Conservation (phyloP, 2,888 invertebrate genomes). For the Hemithea aestivaria region DNA sequence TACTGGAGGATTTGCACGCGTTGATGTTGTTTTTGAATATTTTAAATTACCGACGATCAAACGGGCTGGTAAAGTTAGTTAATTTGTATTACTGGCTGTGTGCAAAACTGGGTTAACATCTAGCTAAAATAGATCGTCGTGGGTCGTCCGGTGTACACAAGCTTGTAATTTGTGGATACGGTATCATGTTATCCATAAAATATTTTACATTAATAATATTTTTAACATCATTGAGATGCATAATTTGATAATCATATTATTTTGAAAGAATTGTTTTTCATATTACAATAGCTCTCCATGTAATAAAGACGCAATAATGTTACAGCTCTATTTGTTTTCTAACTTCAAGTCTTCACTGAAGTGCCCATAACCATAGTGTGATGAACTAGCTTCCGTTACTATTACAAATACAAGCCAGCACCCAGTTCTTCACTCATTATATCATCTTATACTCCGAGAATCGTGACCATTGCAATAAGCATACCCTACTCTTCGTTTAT, state of each 20-base stretch:
- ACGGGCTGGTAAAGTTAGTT: slow-evolving; percentile 47
- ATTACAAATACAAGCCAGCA: slow-evolving; percentile 20
- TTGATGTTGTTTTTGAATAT: slow-evolving; percentile 12
- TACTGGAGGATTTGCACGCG: slow-evolving; percentile 2
- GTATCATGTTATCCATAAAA: slow-evolving; percentile 19
- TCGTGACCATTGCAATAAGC: slow-evolving; percentile 15
- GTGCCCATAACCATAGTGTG: slow-evolving; percentile 42
- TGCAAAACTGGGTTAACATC: slow-evolving; percentile 63
- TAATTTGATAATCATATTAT: too few species aligned
- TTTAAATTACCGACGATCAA: slow-evolving; percentile 28
- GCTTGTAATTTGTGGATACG: slow-evolving; percentile 34
- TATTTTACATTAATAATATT: too few species aligned
- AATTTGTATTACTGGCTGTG: slow-evolving; percentile 55
- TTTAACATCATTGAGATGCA: too few species aligned
- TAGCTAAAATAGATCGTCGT: slow-evolving; percentile 62
- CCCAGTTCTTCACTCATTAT: slow-evolving; percentile 29
- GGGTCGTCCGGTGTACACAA: slow-evolving; percentile 42
- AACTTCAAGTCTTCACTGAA: slow-evolving; percentile 30
- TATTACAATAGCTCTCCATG: too few species aligned
- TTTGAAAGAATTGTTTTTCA: too few species aligned
- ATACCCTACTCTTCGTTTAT: slow-evolving; percentile 22
- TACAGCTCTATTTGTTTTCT: slow-evolving; percentile 17
- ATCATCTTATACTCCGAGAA: slow-evolving; percentile 39
- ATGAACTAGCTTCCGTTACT: slow-evolving; percentile 53
- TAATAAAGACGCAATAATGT: too few species aligned